Percentiles rank a stretch among this genome's conserved stretches.
phyloP scores from a whole-genome alignment of 2,888 invertebrate species.

The Mesochorus sp. region DNA sequence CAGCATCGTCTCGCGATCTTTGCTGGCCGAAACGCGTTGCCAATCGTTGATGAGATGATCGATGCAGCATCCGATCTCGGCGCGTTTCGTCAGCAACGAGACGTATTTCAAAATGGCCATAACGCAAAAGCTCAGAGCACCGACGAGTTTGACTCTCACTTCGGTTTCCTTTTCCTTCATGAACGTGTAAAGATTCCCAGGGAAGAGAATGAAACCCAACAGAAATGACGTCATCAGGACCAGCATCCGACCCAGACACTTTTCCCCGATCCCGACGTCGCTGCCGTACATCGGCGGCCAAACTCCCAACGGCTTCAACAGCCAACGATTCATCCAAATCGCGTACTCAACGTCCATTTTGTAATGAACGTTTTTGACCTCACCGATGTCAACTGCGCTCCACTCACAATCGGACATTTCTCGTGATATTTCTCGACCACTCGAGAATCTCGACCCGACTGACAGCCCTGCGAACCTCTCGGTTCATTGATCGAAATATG shows the following conservation, averaged over 20 bases:
- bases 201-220: conserved; percentile 70
- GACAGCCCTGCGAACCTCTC: neutral
- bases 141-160: conserved; percentile 67
- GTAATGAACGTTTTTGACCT: conserved; percentile 2
- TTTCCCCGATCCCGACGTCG: neutral
- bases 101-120: conserved; percentile 70
- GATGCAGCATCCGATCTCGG: conserved; percentile 65
- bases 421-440: neutral
- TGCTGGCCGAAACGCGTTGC: conserved; percentile 2
- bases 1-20: conserved; percentile 66
- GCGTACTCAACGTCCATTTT: conserved; percentile 66
- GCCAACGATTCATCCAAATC: conserved; percentile 71
- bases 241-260: neutral
- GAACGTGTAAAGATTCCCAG: conserved; percentile 68
- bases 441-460: neutral
- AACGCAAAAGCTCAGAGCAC: conserved; percentile 71
- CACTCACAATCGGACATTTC: neutral
- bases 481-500: neutral
- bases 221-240: conserved; percentile 61
- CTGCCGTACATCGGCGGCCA: conserved; percentile 69
- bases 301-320: conserved; percentile 71
- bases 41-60: conserved; percentile 68
- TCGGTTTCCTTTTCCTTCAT: conserved; percentile 63
- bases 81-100: conserved; percentile 55
- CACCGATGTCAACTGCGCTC: no score